A percentile compares a stretch with the other conserved stretches of the same genome.
These are phyloP conservation scores for Dryococelus australis DNA, from an alignment of 2,888 invertebrate species.

Conservation along the genomic window DNA sequence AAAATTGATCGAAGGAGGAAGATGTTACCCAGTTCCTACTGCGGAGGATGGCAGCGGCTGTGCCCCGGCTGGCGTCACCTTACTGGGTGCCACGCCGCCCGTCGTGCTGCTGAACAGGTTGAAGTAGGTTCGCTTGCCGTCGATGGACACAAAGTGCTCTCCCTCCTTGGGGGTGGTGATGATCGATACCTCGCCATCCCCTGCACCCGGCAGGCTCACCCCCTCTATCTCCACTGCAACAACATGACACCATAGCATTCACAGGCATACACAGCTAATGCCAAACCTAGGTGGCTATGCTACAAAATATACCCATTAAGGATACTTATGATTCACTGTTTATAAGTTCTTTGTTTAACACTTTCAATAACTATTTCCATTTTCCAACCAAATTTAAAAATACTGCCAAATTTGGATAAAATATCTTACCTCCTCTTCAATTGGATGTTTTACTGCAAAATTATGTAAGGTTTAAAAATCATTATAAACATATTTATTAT, in stretches of 20 bases:
- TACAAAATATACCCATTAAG: no score
- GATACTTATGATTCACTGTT: no score
- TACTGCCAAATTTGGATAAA: no score
- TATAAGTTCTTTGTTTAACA: no score
- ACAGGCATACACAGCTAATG: no score
- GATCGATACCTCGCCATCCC: slow-evolving; percentile 66
- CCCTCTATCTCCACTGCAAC: slow-evolving; percentile 70
- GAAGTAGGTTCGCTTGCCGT: slow-evolving; percentile 88
- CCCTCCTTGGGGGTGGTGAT: slow-evolving; percentile 78
- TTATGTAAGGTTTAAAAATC: no score
- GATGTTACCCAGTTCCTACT: slow-evolving; percentile 41
- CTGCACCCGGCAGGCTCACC: slow-evolving; percentile 58
- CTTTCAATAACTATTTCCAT: no score
- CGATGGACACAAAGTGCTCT: slow-evolving; percentile 89
- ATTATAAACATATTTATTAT: no score
- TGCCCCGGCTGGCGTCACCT: neutral
- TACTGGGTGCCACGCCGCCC: slow-evolving; percentile 36
- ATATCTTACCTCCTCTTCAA: no score
- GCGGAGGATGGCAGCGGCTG: slow-evolving; percentile 48
- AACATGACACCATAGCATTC: neutral
- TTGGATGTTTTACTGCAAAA: no score
- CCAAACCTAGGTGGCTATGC: no score
- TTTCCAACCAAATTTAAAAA: no score
- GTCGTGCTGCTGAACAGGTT: slow-evolving; percentile 73
- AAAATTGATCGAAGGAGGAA: neutral